Evolutionary conservation across 2,888 invertebrate species (phyloP).

Genomic region (Hirtodrosophila trivittata): DNA sequence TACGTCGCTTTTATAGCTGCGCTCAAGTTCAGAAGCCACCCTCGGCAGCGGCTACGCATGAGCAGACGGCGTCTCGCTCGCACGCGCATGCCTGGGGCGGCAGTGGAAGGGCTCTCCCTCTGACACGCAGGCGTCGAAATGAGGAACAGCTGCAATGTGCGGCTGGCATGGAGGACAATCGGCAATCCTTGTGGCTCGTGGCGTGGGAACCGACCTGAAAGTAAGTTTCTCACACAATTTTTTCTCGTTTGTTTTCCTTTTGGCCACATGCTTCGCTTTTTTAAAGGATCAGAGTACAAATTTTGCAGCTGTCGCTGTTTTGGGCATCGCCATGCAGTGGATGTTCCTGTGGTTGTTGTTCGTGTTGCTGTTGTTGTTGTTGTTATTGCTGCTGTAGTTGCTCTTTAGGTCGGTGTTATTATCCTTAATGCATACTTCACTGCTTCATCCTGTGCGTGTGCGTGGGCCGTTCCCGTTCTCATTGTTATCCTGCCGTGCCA

Average conservation of each 20-base stretch:
- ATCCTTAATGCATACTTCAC: slow-evolving; percentile 80
- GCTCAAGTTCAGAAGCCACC: slow-evolving; percentile 61
- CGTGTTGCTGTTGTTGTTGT: slow-evolving; percentile 27
- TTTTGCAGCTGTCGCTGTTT: slow-evolving; percentile 82
- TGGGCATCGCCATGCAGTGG: slow-evolving; percentile 51
- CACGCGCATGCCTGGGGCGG: slow-evolving; percentile 27
- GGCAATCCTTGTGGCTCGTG: slow-evolving; percentile 83
- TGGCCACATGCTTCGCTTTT: slow-evolving; percentile 82
- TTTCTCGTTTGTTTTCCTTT: slow-evolving; percentile 78
- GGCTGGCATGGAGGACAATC: slow-evolving; percentile 67
- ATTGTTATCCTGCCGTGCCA: slow-evolving; percentile 78
- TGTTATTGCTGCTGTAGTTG: slow-evolving; percentile 44
- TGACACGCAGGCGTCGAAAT: slow-evolving; percentile 42
- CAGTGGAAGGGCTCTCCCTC: slow-evolving; percentile 32
- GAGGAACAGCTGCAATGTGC: slow-evolving; percentile 69
- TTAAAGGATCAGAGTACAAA: slow-evolving; percentile 79
- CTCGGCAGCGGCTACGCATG: slow-evolving; percentile 58
- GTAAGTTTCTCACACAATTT: slow-evolving; percentile 83
- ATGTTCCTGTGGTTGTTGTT: slow-evolving; percentile 29
- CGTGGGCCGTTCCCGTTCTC: slow-evolving; percentile 62
- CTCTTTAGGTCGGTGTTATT: slow-evolving; percentile 77
- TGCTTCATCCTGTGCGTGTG: slow-evolving; percentile 73
- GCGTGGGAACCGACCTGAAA: slow-evolving; percentile 83
- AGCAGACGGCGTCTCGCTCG: slow-evolving; percentile 41
- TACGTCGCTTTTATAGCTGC: slow-evolving; percentile 69